A percentile compares a stretch with the other conserved stretches of the same genome.
Conservation (phyloP, 2,113 vertebrate genomes). For the Xenus cinereus region DNA sequence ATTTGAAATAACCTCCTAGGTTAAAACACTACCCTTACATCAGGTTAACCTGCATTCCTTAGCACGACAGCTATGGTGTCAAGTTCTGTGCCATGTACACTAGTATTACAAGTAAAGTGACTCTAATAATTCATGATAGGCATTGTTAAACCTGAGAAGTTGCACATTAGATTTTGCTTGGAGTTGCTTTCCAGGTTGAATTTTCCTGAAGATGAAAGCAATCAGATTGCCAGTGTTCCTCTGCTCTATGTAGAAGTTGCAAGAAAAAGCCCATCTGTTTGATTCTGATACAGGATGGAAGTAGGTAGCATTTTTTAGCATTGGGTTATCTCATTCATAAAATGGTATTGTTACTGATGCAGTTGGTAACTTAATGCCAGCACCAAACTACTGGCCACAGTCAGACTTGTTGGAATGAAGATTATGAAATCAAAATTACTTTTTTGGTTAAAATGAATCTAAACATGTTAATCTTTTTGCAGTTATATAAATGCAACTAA, state of each 20-base stretch:
- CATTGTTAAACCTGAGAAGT: neutral
- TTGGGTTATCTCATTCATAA: neutral
- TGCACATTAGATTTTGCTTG: neutral
- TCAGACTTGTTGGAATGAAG: neutral
- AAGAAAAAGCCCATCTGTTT: neutral
- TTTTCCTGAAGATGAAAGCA: neutral
- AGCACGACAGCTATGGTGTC: neutral
- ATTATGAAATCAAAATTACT: neutral
- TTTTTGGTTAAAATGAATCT: neutral
- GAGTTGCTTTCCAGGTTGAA: neutral
- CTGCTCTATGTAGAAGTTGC: neutral
- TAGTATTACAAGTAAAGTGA: neutral
- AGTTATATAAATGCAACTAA: neutral
- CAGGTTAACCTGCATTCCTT: neutral
- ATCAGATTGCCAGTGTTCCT: neutral
- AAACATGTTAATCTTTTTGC: neutral
- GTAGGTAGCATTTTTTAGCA: neutral
- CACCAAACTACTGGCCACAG: neutral
- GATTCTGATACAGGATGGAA: neutral
- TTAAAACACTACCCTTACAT: neutral
- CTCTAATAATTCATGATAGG: neutral
- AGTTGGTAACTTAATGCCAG: neutral
- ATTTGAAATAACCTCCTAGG: neutral
- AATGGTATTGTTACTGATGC: neutral
- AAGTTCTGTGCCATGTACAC: neutral